Evolutionary conservation across 2,113 vertebrate genomes (phyloP).

Genomic region (Gyps fulvus): DNA sequence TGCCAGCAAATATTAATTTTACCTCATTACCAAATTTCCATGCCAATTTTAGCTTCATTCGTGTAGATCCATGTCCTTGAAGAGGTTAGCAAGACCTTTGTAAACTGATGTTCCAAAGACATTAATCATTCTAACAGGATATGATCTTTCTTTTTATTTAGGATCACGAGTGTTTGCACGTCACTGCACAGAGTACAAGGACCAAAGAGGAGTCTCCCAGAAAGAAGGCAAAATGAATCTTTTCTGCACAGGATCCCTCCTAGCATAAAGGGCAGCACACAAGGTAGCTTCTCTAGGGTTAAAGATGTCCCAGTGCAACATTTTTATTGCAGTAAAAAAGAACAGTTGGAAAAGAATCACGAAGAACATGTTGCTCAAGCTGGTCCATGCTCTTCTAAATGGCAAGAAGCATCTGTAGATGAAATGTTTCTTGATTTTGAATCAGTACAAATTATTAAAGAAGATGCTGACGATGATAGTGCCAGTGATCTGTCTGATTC

Average conservation of each 20-base stretch:
- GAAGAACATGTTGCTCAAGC: neutral
- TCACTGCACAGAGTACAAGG: slow-evolving; percentile 22
- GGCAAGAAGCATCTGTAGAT: slow-evolving; percentile 12
- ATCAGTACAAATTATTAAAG: slow-evolving; percentile 69
- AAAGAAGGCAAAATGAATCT: slow-evolving; percentile 3
- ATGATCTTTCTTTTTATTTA: neutral
- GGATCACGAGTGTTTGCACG: neutral
- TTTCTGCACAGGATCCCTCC: neutral
- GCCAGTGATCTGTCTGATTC: slow-evolving; percentile 90
- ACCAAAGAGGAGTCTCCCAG: slow-evolving; percentile 28
- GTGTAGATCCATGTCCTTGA: neutral
- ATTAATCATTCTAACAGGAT: neutral
- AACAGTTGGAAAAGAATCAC: neutral
- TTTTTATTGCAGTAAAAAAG: neutral
- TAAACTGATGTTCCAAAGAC: slow-evolving; percentile 27
- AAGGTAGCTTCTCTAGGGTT: neutral
- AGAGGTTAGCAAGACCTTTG: neutral
- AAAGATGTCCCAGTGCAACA: neutral
- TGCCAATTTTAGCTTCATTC: slow-evolving; percentile 46
- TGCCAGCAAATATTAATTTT: neutral
- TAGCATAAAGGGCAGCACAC: neutral
- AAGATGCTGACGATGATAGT: slow-evolving; percentile 80
- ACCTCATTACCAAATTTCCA: neutral
- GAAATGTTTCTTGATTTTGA: slow-evolving; percentile 70
- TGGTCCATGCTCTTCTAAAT: neutral